Conservation (phyloP, 1,140 invertebrate species). For the Varroa destructor region DNA sequence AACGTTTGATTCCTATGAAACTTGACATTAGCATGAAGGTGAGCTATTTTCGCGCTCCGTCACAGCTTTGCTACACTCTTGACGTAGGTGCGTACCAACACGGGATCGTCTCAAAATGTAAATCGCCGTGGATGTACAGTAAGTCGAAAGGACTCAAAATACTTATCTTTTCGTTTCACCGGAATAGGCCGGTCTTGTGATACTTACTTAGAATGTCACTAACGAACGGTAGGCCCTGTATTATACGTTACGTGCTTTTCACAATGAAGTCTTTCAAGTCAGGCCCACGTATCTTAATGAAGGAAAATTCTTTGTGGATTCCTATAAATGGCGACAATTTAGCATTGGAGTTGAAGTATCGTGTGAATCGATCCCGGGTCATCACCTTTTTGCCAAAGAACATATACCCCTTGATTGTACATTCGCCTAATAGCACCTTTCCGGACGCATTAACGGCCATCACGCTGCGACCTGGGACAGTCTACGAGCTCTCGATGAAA, state of each 20-base stretch:
- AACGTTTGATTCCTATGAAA: background rate
- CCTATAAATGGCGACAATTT: background rate
- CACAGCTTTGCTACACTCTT: slow-evolving; percentile 14
- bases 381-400: slow-evolving; percentile 15
- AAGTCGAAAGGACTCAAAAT: background rate
- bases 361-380: background rate
- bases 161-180: too few species aligned
- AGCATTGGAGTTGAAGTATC: slow-evolving; percentile 19
- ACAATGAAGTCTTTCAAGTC: too few species aligned
- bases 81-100: slow-evolving; percentile 2
- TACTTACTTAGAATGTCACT: too few species aligned
- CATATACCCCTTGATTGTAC: slow-evolving; percentile 2
- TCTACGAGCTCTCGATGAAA: slow-evolving; percentile 9
- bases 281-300: too few species aligned
- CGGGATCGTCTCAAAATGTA: slow-evolving; percentile 2
- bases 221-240: too few species aligned
- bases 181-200: too few species aligned
- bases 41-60: slow-evolving; percentile 7
- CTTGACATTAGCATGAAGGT: background rate
- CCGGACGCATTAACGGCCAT: slow-evolving; percentile 2
- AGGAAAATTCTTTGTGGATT: background rate
- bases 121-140: slow-evolving; percentile 16
- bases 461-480: background rate
- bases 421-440: background rate
- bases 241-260: too few species aligned